Percentiles rank a stretch among this genome's conserved stretches.
Conservation (phyloP, 2,113 vertebrate genomes). For the Stegostoma tigrinum region DNA sequence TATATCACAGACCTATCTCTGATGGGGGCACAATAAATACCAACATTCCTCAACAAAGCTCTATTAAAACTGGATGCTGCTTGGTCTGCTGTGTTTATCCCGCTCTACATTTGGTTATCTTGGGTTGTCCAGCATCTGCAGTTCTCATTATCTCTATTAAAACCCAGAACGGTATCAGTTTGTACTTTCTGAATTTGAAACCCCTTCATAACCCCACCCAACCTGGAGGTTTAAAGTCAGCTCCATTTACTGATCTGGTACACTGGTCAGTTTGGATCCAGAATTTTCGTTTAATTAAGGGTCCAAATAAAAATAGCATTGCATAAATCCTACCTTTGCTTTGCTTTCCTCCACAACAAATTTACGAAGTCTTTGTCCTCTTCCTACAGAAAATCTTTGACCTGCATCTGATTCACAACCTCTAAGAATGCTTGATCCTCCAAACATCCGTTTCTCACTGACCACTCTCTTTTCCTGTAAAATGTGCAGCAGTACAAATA, state of each 20-base stretch:
- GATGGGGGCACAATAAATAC: not conserved
- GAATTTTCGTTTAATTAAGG: not conserved
- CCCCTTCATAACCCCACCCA: not conserved
- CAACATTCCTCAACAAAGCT: not conserved
- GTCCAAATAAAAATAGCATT: not conserved
- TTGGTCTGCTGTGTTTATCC: too few species aligned
- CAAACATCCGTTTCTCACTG: conserved; percentile 59
- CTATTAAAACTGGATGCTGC: not conserved
- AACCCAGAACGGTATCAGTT: not conserved
- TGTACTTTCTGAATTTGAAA: not conserved
- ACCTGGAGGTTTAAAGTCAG: not conserved
- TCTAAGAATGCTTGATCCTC: conserved; percentile 46
- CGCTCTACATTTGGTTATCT: too few species aligned
- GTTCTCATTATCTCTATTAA: too few species aligned
- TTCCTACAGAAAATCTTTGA: conserved; percentile 54
- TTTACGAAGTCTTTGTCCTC: conserved; percentile 78
- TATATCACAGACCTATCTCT: not conserved
- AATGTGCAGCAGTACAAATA: not conserved
- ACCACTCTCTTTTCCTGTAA: conserved; percentile 81
- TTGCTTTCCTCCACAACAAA: conserved; percentile 82
- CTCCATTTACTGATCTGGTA: not conserved
- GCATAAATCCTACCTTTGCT: conserved; percentile 65
- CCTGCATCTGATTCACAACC: conserved; percentile 52
- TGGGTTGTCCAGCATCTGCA: too few species aligned
- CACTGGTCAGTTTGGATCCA: not conserved